Base-by-base conservation (phyloP, 2,113 vertebrate genomes). In the Progne subis region DNA sequence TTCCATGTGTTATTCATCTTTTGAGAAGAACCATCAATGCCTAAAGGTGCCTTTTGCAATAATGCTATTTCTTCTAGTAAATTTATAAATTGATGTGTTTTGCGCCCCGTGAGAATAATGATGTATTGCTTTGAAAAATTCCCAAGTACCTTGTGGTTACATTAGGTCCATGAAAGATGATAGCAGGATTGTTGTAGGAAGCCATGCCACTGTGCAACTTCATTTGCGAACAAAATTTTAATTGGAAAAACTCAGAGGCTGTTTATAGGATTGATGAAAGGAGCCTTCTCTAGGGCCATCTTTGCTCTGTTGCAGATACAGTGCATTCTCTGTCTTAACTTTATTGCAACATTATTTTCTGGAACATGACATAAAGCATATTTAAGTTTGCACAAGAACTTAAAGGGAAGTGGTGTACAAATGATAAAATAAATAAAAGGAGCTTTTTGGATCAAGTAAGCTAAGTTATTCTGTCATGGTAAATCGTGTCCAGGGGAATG, bases 1-100 rank as follows among this genome's bases (percentile, higher is more conserved):
- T 93, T 49, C 41, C 49, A 61, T 77, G 39, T 89, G 57, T 95
- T 94, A 80, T 75, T 93, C 39, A 55, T 77, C 72, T 88, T 91
- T 65, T 63, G 31, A 41, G 26, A 82, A 68, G 39, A 79, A 60
- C 26, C 18, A 31, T 67, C 50, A 55, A 12, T 74, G 32, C 70
- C 87, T 80, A 60, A 64, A 57, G 52, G 64, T 81, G 49, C 34
- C 32, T 92, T 94, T 92, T 80, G 63, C 43, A 75, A 79, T 75
- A 92, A 79, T 86, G 53, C 31, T 77, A 12, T n/a, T 91, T 92
- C 23, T 81, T 90, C 19, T 77, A 84, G 57, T 52, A 32, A 71
- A n/a, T 79, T 63, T 86, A 55, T 92, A 76, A 74, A 80, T 39
- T 59, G 46, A 61, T 71, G 32, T 68, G 34, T 82, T 81, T 68